Percentiles rank a stretch among this genome's conserved stretches.
Conservation (phyloP, 2,113 vertebrate species). For the Neolamprologus fasciatus region DNA sequence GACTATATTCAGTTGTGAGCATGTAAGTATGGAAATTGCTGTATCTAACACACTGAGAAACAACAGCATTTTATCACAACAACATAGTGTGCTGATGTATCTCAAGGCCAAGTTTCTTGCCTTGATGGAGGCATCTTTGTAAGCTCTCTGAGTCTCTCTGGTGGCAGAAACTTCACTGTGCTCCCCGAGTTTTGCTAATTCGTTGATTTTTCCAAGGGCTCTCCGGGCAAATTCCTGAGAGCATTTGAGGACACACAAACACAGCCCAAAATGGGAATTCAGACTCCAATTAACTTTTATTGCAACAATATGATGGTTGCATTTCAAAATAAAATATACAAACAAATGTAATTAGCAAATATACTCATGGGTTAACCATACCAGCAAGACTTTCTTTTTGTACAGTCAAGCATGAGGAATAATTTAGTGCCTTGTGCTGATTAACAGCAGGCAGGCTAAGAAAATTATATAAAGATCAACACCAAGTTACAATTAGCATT, state of each 20-base stretch:
- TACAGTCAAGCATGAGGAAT: not conserved
- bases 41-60: not conserved
- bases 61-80: not conserved
- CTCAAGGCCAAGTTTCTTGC: conserved; percentile 21
- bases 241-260: not conserved
- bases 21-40: not conserved
- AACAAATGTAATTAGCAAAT: not conserved
- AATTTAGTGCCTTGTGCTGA: not conserved
- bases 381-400: not conserved
- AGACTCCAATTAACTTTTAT: not conserved
- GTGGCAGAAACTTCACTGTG: conserved; percentile 50
- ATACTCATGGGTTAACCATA: not conserved
- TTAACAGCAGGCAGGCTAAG: not conserved
- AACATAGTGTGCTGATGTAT: not conserved
- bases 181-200: conserved; percentile 77
- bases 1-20: not conserved
- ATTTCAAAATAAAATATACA: not conserved
- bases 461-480: not conserved
- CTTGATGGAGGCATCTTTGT: conserved; percentile 85
- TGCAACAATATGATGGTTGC: not conserved
- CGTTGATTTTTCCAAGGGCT: conserved; percentile 83
- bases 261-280: not conserved
- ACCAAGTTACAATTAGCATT: not conserved
- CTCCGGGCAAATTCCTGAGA: conserved; percentile 85
- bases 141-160: conserved; percentile 68